These are phyloP conservation scores for Buceros bicornis DNA, from an alignment of 2,797 vertebrate genomes.

Conservation along the genomic window DNA sequence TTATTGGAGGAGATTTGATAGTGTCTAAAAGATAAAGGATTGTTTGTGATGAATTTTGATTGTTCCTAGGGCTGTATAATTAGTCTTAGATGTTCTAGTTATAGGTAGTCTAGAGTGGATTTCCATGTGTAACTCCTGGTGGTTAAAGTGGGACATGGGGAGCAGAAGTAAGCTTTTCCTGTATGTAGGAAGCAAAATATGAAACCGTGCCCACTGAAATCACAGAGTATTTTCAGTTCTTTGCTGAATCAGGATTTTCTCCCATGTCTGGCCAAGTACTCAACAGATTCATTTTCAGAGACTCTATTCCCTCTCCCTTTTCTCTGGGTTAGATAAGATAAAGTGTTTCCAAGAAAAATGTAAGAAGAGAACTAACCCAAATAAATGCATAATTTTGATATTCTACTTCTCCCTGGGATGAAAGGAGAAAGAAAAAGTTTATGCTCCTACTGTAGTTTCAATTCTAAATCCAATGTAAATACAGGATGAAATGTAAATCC, in stretches of 20 bases:
- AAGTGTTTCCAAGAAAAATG: slow-evolving; percentile 26
- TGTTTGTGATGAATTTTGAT: slow-evolving; percentile 23
- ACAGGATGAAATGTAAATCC: slow-evolving; percentile 49
- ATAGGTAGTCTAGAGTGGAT: not conserved
- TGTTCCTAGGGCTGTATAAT: slow-evolving; percentile 34
- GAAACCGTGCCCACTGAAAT: not conserved
- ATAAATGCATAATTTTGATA: slow-evolving; percentile 29
- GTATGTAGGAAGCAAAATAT: not conserved
- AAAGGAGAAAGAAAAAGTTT: slow-evolving; percentile 17
- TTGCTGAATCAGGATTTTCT: slow-evolving; percentile 48
- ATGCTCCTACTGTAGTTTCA: not conserved
- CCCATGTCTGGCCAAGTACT: not conserved
- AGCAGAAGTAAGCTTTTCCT: slow-evolving; percentile 4
- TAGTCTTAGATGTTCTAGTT: slow-evolving; percentile 23
- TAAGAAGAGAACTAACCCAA: not conserved
- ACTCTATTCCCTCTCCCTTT: slow-evolving; percentile 22
- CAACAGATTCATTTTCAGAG: slow-evolving; percentile 36
- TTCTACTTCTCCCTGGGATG: slow-evolving; percentile 4
- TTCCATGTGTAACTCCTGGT: slow-evolving; percentile 7
- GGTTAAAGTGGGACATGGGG: not conserved
- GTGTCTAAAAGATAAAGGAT: not conserved
- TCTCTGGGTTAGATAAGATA: slow-evolving; percentile 48
- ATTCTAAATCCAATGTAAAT: slow-evolving; percentile 55
- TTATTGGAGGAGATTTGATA: not conserved
- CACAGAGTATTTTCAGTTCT: not conserved